Conservation (phyloP, 2,888 invertebrate genomes). For the Exocentrus adspersus region DNA sequence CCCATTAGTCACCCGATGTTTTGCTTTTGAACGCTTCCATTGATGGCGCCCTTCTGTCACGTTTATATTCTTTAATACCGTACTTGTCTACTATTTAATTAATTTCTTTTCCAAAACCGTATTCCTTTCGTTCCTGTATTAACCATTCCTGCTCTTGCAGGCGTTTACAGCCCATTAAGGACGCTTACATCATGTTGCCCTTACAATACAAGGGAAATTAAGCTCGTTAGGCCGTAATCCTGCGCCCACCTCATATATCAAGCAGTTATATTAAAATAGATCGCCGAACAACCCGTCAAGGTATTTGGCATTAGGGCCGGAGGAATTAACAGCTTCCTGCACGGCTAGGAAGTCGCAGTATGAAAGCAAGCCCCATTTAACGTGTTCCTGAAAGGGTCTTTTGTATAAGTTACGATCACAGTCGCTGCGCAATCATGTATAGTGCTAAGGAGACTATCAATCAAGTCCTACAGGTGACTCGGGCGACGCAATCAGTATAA, state of each 20-base stretch:
- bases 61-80: too few species aligned
- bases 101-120: too few species aligned
- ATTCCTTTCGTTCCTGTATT: too few species aligned
- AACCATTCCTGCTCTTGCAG: neutral
- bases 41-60: too few species aligned
- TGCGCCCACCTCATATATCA: slow-evolving; percentile 7
- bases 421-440: slow-evolving; percentile 57
- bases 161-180: neutral
- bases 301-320: slow-evolving; percentile 23
- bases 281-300: slow-evolving; percentile 7
- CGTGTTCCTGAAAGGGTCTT: slow-evolving; percentile 42
- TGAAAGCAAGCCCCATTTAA: slow-evolving; percentile 33
- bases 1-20: slow-evolving; percentile 51
- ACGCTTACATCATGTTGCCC: neutral
- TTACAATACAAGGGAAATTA: slow-evolving; percentile 1
- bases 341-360: slow-evolving; percentile 30
- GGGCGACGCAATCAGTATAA: slow-evolving; percentile 55
- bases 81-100: too few species aligned
- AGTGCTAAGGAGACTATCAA: slow-evolving; percentile 58
- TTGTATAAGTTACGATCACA: slow-evolving; percentile 43
- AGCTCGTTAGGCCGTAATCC: neutral
- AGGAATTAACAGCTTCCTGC: slow-evolving; percentile 27
- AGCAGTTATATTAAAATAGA: slow-evolving; percentile 21
- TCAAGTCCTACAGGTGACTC: slow-evolving; percentile 57
- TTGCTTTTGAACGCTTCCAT: too few species aligned